Percentiles rank a stretch among this genome's conserved stretches.
Evolutionary conservation across 2,888 invertebrate species (phyloP).

Genomic region (Himalopsyche anomala): DNA sequence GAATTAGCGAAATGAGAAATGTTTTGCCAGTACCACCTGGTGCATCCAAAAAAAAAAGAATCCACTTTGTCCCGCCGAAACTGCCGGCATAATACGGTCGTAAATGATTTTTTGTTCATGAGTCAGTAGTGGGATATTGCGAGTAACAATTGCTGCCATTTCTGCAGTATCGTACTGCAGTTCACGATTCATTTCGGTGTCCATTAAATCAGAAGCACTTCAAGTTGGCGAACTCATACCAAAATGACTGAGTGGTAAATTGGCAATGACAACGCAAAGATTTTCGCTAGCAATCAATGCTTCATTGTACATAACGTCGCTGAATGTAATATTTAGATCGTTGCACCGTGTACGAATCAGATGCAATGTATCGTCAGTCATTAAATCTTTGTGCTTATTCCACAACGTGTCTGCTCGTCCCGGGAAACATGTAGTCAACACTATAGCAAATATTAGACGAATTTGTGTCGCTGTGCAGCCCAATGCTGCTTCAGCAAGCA

Average conservation of each 20-base stretch:
- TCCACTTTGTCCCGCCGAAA: too few species aligned
- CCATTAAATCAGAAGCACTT: constrained; percentile 47
- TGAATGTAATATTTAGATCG: constrained; percentile 39
- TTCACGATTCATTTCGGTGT: constrained; percentile 28
- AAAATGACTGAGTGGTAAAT: constrained; percentile 66
- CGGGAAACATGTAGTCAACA: too few species aligned
- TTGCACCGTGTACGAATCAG: constrained; percentile 34
- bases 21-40: too few species aligned
- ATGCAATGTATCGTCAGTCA: constrained; percentile 42
- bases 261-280: constrained; percentile 66
- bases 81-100: too few species aligned
- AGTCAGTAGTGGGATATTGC: constrained; percentile 14
- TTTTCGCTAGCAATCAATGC: constrained; percentile 67
- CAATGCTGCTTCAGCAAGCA: constrained; percentile 24
- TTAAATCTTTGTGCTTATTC: constrained; percentile 42
- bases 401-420: too few species aligned
- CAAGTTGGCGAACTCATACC: constrained; percentile 66
- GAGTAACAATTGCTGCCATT: neutral
- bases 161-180: constrained; percentile 17
- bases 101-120: neutral
- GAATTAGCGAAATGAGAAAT: too few species aligned
- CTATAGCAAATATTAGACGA: too few species aligned
- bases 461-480: constrained; percentile 17
- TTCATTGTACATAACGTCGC: constrained; percentile 66
- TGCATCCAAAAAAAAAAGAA: neutral